phyloP scores from a whole-genome alignment of 2,888 invertebrate genomes.

The Keiferia lycopersicella region DNA sequence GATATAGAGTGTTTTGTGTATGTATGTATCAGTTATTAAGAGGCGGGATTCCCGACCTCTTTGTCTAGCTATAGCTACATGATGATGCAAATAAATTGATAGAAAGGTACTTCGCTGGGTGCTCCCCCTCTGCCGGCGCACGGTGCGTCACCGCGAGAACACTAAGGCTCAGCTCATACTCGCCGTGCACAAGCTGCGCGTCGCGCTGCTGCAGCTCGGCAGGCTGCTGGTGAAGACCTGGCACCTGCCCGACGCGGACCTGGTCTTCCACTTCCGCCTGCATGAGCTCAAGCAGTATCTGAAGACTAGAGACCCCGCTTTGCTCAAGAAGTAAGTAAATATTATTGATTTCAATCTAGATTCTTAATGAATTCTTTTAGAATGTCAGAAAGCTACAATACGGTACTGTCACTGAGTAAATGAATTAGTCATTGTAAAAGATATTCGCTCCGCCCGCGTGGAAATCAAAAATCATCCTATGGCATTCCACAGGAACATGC shows the following conservation, averaged over 20 bases:
- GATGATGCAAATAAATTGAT: constrained; percentile 29
- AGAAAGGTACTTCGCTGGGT: constrained; percentile 82
- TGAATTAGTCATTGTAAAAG: too few species aligned
- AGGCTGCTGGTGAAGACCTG: constrained; percentile 82
- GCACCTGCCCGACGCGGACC: constrained; percentile 82
- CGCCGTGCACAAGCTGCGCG: constrained; percentile 80
- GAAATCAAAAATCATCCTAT: too few species aligned
- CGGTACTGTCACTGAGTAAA: too few species aligned
- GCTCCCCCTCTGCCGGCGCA: constrained; percentile 81
- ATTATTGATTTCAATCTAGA: too few species aligned
- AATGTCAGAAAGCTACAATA: too few species aligned
- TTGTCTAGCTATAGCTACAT: too few species aligned
- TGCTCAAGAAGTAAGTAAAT: constrained; percentile 82
- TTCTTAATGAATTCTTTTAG: too few species aligned
- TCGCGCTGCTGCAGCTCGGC: constrained; percentile 81
- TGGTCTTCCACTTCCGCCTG: constrained; percentile 85
- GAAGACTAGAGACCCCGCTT: constrained; percentile 71
- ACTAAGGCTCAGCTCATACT: constrained; percentile 83
- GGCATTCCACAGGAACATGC: too few species aligned
- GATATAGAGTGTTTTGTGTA: too few species aligned
- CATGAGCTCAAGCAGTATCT: constrained; percentile 83
- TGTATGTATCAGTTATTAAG: too few species aligned
- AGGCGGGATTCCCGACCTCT: too few species aligned
- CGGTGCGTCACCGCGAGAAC: constrained; percentile 84
- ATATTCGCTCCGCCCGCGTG: too few species aligned